These are phyloP conservation scores for Isichthys henryi DNA, from an alignment of 2,113 vertebrate species.

Conservation along the genomic window DNA sequence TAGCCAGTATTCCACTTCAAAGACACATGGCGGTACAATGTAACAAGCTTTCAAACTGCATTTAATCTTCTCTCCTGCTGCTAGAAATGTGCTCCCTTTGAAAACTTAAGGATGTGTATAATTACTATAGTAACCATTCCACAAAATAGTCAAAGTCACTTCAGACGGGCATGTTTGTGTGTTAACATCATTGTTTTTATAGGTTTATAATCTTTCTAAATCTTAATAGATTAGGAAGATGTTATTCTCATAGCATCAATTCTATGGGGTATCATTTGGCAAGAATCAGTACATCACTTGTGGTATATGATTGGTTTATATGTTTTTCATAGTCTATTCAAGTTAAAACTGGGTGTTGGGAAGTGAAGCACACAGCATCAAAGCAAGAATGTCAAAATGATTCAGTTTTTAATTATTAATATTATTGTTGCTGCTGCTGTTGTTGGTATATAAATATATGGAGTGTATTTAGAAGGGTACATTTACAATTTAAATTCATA, in stretches of 20 bases:
- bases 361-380: neutral
- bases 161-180: neutral
- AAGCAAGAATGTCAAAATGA: neutral
- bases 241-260: neutral
- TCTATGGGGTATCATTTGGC: neutral
- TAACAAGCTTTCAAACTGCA: neutral
- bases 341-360: neutral
- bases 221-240: neutral
- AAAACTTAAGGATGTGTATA: neutral
- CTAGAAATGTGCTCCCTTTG: neutral
- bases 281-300: neutral
- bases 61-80: conserved; percentile 9
- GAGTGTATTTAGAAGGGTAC: neutral
- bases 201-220: neutral
- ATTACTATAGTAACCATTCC: conserved; percentile 8
- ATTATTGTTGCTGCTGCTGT: neutral
- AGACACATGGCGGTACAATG: neutral
- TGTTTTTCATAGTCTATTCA: neutral
- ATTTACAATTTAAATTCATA: neutral
- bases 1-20: conserved; percentile 27
- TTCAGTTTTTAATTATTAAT: neutral
- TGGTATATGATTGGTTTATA: neutral
- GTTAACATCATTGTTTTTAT: neutral
- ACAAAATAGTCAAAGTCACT: conserved; percentile 10
- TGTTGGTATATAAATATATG: neutral